Evolutionary conservation across 2,888 invertebrate species (phyloP).

Genomic region (Drosophila mettleri): DNA sequence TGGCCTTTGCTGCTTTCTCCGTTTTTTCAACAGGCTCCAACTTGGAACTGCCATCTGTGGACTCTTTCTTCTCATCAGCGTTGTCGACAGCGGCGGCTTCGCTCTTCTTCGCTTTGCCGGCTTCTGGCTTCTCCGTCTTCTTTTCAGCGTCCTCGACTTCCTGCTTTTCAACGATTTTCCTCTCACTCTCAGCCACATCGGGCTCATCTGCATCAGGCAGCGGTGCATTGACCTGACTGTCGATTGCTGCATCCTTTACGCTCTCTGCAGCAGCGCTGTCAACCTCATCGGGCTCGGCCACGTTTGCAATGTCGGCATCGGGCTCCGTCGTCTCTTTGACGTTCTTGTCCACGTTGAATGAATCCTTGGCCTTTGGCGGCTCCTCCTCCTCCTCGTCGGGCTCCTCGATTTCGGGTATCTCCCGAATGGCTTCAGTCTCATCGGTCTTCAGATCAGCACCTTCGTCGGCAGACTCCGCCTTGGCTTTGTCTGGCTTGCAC

Average conservation of each 20-base stretch:
- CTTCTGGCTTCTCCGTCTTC: constrained; percentile 8
- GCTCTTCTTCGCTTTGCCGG: constrained; percentile 7
- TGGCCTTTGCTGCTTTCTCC: constrained; percentile 14
- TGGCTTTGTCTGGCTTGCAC: constrained; percentile 16
- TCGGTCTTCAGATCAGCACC: constrained; percentile 40
- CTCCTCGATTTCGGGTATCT: constrained; percentile 50
- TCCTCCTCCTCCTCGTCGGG: constrained; percentile 54
- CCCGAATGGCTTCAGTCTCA: constrained; percentile 20
- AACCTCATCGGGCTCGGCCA: constrained; percentile 16
- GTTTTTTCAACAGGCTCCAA: constrained; percentile 27
- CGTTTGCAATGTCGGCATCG: constrained; percentile 24
- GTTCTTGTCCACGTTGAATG: constrained; percentile 38
- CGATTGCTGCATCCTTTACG: constrained; percentile 17
- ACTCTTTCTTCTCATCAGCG: constrained; percentile 8
- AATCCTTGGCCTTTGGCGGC: constrained; percentile 36
- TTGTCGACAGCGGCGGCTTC: constrained; percentile 8
- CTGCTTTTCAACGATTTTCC: constrained; percentile 63
- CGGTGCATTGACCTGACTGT: constrained; percentile 17
- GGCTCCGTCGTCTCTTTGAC: constrained; percentile 19
- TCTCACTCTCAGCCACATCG: constrained; percentile 27
- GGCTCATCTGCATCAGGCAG: constrained; percentile 14
- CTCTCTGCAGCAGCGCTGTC: constrained; percentile 12
- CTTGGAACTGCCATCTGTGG: constrained; percentile 17
- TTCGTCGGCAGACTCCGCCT: constrained; percentile 30
- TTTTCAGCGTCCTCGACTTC: constrained; percentile 55